Evolutionary conservation across 2,797 vertebrate species (phyloP).

Genomic region (Perodicticus potto): DNA sequence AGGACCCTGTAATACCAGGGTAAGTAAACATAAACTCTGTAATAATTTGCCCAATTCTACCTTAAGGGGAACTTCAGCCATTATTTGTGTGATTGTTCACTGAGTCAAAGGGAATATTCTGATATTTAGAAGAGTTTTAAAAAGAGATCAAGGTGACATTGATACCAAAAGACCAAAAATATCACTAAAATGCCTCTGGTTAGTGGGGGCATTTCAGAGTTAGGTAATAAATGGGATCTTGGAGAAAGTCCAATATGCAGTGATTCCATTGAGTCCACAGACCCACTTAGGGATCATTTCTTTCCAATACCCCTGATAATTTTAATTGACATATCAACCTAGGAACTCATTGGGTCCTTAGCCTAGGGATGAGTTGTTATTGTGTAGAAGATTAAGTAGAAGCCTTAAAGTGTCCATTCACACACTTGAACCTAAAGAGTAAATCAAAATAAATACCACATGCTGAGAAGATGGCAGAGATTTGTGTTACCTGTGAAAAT

Average conservation of each 20-base stretch:
- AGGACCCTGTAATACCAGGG: not conserved
- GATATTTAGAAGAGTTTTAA: not conserved
- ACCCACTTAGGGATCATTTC: not conserved
- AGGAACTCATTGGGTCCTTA: not conserved
- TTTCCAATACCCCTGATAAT: not conserved
- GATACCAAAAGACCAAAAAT: not conserved
- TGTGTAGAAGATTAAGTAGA: not conserved
- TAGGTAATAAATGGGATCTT: not conserved
- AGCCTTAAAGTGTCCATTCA: not conserved
- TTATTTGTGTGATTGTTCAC: not conserved
- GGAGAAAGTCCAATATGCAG: not conserved
- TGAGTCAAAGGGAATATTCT: not conserved
- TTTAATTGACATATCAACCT: not conserved
- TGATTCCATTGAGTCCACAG: not conserved
- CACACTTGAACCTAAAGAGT: not conserved
- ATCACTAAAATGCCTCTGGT: not conserved
- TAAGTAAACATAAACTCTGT: not conserved
- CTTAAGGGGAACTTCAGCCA: not conserved
- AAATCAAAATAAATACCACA: not conserved
- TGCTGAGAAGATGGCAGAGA: not conserved
- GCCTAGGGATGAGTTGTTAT: not conserved
- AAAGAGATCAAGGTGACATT: not conserved
- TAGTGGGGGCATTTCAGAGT: accelerated
- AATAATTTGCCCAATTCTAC: not conserved
- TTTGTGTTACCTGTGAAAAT: not conserved